Conservation (phyloP, 1,140 invertebrate genomes). For the Periplaneta americana region DNA sequence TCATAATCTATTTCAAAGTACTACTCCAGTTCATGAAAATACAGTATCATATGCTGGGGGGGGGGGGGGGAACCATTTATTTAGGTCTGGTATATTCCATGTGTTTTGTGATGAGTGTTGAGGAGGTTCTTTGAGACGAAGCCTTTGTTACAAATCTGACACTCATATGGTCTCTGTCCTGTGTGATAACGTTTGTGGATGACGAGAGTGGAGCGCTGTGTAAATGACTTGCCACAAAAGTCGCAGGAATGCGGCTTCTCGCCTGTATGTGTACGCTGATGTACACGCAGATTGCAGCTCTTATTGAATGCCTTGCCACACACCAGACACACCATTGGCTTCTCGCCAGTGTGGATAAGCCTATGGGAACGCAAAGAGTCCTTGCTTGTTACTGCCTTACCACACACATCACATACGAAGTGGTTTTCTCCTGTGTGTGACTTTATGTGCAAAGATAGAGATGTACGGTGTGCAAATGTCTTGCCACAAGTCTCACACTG, state of each 20-base stretch:
- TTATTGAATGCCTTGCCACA: slow-evolving; percentile 55
- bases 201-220: slow-evolving; percentile 18
- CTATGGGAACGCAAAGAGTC: slow-evolving; percentile 47
- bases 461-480: slow-evolving; percentile 17
- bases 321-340: slow-evolving; percentile 37
- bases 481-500: slow-evolving; percentile 25
- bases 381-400: slow-evolving; percentile 37
- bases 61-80: too few relatives aligned
- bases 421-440: slow-evolving; percentile 67
- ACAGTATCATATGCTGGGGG: too few relatives aligned
- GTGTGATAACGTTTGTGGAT: slow-evolving; percentile 29
- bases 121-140: slow-evolving; percentile 33
- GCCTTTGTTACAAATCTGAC: slow-evolving; percentile 40
- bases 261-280: slow-evolving; percentile 50
- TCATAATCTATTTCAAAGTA: too few relatives aligned
- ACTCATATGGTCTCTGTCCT: slow-evolving; percentile 24
- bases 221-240: slow-evolving; percentile 24
- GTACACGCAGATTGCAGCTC: slow-evolving; percentile 52
- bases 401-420: slow-evolving; percentile 52
- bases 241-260: slow-evolving; percentile 49
- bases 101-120: slow-evolving; percentile 14
- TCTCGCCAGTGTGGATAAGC: slow-evolving; percentile 52
- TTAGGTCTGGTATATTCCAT: not conserved
- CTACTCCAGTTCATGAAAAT: too few relatives aligned
- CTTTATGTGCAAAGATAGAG: slow-evolving; percentile 50